Evolutionary conservation across 2,888 invertebrate genomes (phyloP).

Genomic region (Esperia sulphurella): DNA sequence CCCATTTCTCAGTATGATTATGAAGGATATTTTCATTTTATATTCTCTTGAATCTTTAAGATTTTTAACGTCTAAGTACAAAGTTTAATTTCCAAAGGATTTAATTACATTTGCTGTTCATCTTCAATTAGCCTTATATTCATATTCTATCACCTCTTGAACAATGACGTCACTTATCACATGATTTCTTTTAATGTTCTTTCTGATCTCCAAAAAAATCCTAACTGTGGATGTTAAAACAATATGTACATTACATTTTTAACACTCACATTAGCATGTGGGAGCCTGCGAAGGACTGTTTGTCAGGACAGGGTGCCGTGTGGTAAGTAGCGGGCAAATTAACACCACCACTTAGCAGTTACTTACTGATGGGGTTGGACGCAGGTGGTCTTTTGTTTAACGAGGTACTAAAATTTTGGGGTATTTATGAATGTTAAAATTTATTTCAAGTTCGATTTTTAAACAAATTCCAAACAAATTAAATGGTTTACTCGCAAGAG

Average conservation of each 20-base stretch:
- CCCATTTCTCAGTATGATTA: too few species aligned
- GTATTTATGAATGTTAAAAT: background rate
- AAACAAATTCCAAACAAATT: background rate
- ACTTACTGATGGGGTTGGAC: conserved; percentile 50
- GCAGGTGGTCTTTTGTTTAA: conserved; percentile 70
- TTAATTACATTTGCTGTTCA: too few species aligned
- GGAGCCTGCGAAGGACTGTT: conserved; percentile 3
- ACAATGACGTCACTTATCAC: too few species aligned
- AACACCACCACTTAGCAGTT: conserved; percentile 68
- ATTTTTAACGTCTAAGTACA: too few species aligned
- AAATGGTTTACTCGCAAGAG: too few species aligned
- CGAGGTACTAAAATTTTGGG: conserved; percentile 9
- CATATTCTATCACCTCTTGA: too few species aligned
- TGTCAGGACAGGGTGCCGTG: background rate
- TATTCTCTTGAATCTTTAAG: too few species aligned
- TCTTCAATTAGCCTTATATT: too few species aligned
- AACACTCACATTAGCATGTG: conserved; percentile 49
- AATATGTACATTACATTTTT: conserved; percentile 55
- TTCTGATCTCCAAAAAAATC: conserved; percentile 16
- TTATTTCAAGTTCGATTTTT: background rate
- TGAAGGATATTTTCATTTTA: too few species aligned
- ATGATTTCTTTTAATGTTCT: too few species aligned
- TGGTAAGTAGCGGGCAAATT: conserved; percentile 49
- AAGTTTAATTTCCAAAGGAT: too few species aligned
- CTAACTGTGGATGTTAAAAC: conserved; percentile 17